Base-by-base conservation (phyloP, 2,888 invertebrate genomes). In the Eilema depressum region DNA sequence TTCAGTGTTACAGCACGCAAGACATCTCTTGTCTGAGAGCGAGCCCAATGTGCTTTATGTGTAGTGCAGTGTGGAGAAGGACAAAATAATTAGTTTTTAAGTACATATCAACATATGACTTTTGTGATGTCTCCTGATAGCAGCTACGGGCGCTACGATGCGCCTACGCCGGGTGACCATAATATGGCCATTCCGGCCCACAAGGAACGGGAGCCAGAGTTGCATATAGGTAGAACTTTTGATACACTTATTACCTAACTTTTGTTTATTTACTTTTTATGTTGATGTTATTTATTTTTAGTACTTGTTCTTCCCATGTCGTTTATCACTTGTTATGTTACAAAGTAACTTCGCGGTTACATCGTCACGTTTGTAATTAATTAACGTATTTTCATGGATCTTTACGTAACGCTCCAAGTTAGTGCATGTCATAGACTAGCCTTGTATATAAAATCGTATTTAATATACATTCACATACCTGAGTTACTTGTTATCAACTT, bases 71-170 rank as follows among this genome's bases (percentile, higher is more conserved):
- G 95, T 85, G 86, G 88, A 86, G 85, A 85, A 88, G 86, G 87
- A 91, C 91, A 77, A 86, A 75, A 85, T 85, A 77, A 77, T 86
- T 89, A 89, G 87, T 88, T 91, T 67, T 83, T 86, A 85, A 83
- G 85, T 83, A 87, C 85, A 85, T 78, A 89, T 28, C 59, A 74
- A 77, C 74, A 83, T 75, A 86, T 92, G 92, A 92, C 92, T 92
- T 83, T 86, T 89, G 97, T 97, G 97, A 95, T 97, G 88, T 96
- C 96, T 86, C 96, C 97, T 88, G 97, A 97, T 91, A 97, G 97
- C 91, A 96, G 96, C 84, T 96, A 96, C 87, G 96, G 95, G 89
- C 93, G 95, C 89, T 95, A 94, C 86, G 95, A 95, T 87, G 91
- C 92, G 90, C 96, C 96, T 82, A 89, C 96, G 82, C 96, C 96